A percentile compares a stretch with the other conserved stretches of the same genome.
These are phyloP conservation scores for Tanytarsus gracilentus DNA, from an alignment of 2,888 invertebrate species.

Conservation along the genomic window DNA sequence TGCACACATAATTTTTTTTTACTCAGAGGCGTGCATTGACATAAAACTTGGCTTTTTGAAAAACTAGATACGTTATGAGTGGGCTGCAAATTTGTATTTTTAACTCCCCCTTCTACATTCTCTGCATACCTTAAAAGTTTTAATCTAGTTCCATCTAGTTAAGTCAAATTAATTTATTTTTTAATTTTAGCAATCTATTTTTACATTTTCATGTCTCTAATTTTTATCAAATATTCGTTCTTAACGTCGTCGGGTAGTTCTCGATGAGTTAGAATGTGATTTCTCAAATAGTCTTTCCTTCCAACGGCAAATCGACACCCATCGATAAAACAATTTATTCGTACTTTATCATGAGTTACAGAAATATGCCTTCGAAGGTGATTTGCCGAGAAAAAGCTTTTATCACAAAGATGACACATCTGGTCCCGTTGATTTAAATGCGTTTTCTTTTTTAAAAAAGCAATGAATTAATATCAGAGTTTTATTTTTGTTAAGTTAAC, in stretches of 20 bases:
- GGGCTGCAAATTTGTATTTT: no score
- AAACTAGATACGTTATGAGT: no score
- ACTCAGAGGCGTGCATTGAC: no score
- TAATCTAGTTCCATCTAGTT: no score
- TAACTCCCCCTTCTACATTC: no score
- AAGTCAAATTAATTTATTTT: no score
- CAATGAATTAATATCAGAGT: neutral
- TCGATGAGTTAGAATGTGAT: conserved; percentile 22
- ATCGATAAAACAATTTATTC: conserved; percentile 15
- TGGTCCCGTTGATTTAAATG: conserved; percentile 11
- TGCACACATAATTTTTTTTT: no score
- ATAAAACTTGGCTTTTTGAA: no score
- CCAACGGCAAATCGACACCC: conserved; percentile 17
- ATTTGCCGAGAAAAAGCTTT: conserved; percentile 18
- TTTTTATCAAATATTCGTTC: conserved; percentile 1
- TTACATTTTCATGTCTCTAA: conserved; percentile 19
- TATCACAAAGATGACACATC: conserved; percentile 19
- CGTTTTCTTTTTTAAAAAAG: conserved; percentile 2
- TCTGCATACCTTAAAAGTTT: no score
- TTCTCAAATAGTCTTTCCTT: conserved; percentile 21
- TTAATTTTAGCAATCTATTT: no score
- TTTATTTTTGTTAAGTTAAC: neutral
- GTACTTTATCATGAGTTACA: conserved; percentile 17
- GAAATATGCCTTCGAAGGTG: conserved; percentile 5
- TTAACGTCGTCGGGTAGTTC: conserved; percentile 16